Base-by-base conservation (phyloP, 1,140 invertebrate species). In the Bombyx mandarina region DNA sequence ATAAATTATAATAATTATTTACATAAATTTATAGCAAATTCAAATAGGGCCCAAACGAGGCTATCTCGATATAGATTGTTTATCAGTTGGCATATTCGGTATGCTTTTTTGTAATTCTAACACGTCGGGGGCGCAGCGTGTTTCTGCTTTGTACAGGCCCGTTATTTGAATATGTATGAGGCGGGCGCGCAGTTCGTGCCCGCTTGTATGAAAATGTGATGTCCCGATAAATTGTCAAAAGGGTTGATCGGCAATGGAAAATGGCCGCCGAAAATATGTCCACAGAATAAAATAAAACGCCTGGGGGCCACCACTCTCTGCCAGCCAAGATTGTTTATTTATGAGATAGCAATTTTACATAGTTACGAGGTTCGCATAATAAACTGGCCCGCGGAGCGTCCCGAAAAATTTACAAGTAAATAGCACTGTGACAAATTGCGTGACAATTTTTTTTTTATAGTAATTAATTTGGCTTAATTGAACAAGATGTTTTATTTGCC, bases 121-220 rank as follows among this genome's bases (percentile, higher is more conserved):
- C 75, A 82, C 79, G 79, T 79, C 76, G 73, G 67, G 69, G 71
- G 63, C 75, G 70, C 70, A 72, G 75, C 73, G 62, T 75, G 79
- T 77, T 79, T 71, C 77, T 79, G 80, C 75, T 82, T 80, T 83
- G 75, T 82, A 79, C 69, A 71, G 73, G 66, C 65, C 60, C 60
- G 70, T 72, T 77, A 76, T 82, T 83, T 86, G 82, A 86, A 86
- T 86, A 86, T 86, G 82, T 82, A 86, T 82, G 82, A 86, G 77
- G 69, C 65, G 70, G 77, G 68, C 73, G 73, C 71, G 63, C 59
- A 62, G 71, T 71, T 75, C 75, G 75, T 73, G 76, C 73, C 64
- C 67, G 75, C 71, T 69, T 78, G 62, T 81, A 83, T 86, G 79
- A 86, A 85, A 85, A 85, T 85, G 80, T 83, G 77, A 83, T 82